Conservation (phyloP, 2,797 vertebrate species). For the Cyclura pinguis region DNA sequence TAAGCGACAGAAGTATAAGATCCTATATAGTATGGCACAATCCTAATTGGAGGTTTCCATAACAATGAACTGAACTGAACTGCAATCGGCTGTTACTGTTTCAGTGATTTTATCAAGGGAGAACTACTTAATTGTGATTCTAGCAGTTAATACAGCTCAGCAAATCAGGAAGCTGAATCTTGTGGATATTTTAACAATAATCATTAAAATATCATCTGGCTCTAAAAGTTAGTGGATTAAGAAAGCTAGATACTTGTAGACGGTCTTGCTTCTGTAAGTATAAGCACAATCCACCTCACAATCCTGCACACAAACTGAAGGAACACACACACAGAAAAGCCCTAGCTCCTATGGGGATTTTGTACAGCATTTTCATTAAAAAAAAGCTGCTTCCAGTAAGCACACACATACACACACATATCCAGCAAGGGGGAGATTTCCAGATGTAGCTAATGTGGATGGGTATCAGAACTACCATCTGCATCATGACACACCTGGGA, state of each 20-base stretch:
- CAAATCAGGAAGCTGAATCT: neutral
- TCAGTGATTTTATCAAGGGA: neutral
- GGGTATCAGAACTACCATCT: neutral
- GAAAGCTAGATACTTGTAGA: neutral
- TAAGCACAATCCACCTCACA: neutral
- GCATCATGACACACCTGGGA: too few relatives aligned
- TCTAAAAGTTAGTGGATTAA: neutral
- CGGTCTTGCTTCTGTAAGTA: too few relatives aligned
- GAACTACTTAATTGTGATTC: neutral
- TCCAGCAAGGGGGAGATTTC: neutral
- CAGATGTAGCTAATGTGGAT: neutral
- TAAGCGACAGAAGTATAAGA: conserved; percentile 19
- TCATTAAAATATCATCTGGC: neutral
- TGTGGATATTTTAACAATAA: neutral
- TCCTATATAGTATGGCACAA: neutral
- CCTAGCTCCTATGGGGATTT: too few relatives aligned
- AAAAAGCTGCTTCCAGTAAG: neutral
- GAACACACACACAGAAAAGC: neutral
- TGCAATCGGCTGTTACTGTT: neutral
- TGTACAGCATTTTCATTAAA: neutral
- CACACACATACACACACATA: neutral
- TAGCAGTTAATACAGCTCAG: neutral
- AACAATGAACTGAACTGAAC: neutral
- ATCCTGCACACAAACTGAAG: neutral
- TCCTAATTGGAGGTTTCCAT: neutral